phyloP scores from a whole-genome alignment of 2,888 invertebrate species.

The Heliothis peltigera region DNA sequence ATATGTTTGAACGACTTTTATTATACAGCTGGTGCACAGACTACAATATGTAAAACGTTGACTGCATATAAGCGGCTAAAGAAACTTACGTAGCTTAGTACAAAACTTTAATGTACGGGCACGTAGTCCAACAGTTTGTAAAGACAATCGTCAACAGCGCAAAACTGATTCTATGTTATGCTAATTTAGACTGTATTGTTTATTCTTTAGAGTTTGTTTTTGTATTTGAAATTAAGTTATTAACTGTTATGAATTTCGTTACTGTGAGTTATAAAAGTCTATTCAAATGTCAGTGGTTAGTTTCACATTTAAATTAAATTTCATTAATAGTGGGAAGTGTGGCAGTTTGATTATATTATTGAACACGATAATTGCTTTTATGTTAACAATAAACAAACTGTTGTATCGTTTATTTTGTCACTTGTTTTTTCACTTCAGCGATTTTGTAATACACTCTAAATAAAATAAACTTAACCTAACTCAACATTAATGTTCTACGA shows the following conservation, averaged over 20 bases:
- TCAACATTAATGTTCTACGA: too few relatives aligned
- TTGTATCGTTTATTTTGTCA: too few relatives aligned
- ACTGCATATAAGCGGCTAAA: conserved; percentile 40
- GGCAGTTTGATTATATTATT: too few relatives aligned
- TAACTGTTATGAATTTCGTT: neutral
- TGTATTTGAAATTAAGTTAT: neutral
- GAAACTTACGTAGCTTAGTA: conserved; percentile 37
- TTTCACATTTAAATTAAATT: too few relatives aligned
- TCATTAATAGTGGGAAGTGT: too few relatives aligned
- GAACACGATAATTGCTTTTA: too few relatives aligned
- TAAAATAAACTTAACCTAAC: too few relatives aligned
- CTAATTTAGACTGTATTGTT: conserved; percentile 5
- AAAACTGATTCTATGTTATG: conserved; percentile 19
- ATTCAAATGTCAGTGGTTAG: too few relatives aligned
- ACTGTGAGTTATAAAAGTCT: too few relatives aligned
- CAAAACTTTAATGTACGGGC: conserved; percentile 34
- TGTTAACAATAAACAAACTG: too few relatives aligned
- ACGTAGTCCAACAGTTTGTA: conserved; percentile 38
- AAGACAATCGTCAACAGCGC: conserved; percentile 31
- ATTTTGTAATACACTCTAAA: too few relatives aligned
- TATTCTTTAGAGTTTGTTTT: neutral
- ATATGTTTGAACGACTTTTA: conserved; percentile 42
- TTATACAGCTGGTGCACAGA: conserved; percentile 31
- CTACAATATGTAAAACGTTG: conserved; percentile 54
- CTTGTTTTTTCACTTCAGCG: too few relatives aligned